A percentile compares a stretch with the other conserved stretches of the same genome.
Conservation (phyloP, 2,113 vertebrate species). For the Psammodynastes pulverulentus region DNA sequence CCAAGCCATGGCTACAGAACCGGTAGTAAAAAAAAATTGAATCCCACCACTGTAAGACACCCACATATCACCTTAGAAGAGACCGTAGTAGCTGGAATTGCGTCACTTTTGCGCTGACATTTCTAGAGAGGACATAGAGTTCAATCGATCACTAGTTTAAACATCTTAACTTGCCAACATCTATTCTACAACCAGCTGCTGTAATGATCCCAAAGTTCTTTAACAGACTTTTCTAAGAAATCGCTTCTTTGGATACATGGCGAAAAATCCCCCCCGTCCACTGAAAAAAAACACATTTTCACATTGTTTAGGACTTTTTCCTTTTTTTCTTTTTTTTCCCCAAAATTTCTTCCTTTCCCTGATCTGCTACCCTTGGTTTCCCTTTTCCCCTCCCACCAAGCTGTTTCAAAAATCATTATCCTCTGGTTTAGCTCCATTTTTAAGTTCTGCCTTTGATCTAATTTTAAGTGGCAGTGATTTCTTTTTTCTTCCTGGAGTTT, state of each 20-base stretch:
- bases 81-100: too few species aligned
- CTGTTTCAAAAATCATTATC: constrained; percentile 26
- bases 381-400: background rate
- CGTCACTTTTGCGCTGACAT: background rate
- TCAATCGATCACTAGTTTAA: background rate
- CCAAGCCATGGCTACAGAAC: too few species aligned
- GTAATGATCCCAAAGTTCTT: background rate
- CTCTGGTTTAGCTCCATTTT: constrained; percentile 33
- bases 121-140: background rate
- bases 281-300: background rate
- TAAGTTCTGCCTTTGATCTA: constrained; percentile 46
- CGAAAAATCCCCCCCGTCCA: background rate
- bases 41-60: too few species aligned
- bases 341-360: constrained; percentile 5
- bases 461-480: constrained; percentile 48
- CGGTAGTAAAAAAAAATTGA: too few species aligned
- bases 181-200: background rate
- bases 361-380: background rate
- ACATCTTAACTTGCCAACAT: constrained; percentile 4
- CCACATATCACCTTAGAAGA: background rate
- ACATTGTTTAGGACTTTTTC: background rate
- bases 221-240: background rate
- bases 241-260: background rate
- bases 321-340: too few species aligned
- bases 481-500: constrained; percentile 28